These are phyloP conservation scores for Oryzias dopingdopingensis DNA, from an alignment of 2,797 vertebrate species.

Conservation along the genomic window DNA sequence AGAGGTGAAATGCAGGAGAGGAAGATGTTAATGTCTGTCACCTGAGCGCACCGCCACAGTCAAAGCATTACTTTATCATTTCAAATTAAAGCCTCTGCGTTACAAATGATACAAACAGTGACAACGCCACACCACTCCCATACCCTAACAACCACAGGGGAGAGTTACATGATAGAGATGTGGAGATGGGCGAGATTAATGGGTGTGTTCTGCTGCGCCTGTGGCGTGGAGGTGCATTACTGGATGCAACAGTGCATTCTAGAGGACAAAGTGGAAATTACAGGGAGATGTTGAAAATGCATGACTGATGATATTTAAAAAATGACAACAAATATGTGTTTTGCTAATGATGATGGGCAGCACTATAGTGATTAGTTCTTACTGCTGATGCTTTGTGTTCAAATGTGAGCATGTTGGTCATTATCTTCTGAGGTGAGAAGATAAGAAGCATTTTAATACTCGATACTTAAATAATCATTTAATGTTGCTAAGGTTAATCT, in stretches of 20 bases:
- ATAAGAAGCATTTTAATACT: neutral
- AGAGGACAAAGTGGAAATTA: conserved; percentile 41
- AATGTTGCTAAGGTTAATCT: conserved; percentile 4
- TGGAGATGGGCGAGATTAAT: conserved; percentile 44
- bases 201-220: conserved; percentile 37
- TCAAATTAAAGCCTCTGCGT: conserved; percentile 45
- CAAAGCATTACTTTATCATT: conserved; percentile 46
- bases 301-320: neutral
- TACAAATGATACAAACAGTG: conserved; percentile 46
- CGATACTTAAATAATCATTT: neutral
- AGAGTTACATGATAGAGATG: conserved; percentile 39
- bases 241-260: conserved; percentile 70
- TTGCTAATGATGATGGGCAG: conserved; percentile 3
- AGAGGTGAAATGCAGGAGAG: conserved; percentile 35
- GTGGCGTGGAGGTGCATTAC: conserved; percentile 17
- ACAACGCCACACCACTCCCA: conserved; percentile 43
- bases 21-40: conserved; percentile 50
- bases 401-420: neutral
- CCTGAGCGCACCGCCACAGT: conserved; percentile 31
- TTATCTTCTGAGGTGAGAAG: neutral
- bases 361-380: neutral
- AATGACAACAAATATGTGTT: neutral
- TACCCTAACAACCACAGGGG: conserved; percentile 47
- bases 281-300: neutral
- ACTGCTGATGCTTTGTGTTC: conserved; percentile 1